Evolutionary conservation across 2,888 invertebrate genomes (phyloP).

Genomic region (Zelleria hepariella): DNA sequence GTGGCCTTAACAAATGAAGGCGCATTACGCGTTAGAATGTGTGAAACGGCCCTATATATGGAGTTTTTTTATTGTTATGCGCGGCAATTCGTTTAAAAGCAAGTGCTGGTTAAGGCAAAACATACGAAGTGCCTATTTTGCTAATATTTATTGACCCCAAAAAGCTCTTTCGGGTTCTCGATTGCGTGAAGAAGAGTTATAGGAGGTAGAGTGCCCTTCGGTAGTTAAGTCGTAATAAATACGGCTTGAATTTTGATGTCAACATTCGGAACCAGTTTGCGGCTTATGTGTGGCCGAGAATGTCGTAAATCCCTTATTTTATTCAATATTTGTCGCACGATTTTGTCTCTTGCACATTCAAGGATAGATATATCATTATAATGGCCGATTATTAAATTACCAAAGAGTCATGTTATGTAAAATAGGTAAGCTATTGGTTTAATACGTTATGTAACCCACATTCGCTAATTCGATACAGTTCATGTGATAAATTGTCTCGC

Average conservation of each 20-base stretch:
- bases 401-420: background rate
- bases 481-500: background rate
- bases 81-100: conserved; percentile 71
- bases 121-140: conserved; percentile 61
- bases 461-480: conserved; percentile 1
- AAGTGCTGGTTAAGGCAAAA: conserved; percentile 54
- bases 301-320: background rate
- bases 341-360: background rate
- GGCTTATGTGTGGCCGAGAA: background rate
- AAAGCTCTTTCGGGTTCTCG: conserved; percentile 25
- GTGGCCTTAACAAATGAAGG: conserved; percentile 69
- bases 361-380: too few relatives aligned
- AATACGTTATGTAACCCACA: background rate
- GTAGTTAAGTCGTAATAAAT: conserved; percentile 21
- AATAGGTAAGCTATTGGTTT: background rate
- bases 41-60: conserved; percentile 59
- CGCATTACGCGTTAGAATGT: conserved; percentile 62
- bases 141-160: conserved; percentile 59
- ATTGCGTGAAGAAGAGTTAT: conserved; percentile 10
- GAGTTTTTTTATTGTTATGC: conserved; percentile 68
- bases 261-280: background rate
- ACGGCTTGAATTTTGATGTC: background rate
- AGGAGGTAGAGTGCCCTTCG: conserved; percentile 14
- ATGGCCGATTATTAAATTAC: background rate
- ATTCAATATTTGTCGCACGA: background rate